phyloP scores from a whole-genome alignment of 2,113 vertebrate species.

The Calyptomena viridis region DNA sequence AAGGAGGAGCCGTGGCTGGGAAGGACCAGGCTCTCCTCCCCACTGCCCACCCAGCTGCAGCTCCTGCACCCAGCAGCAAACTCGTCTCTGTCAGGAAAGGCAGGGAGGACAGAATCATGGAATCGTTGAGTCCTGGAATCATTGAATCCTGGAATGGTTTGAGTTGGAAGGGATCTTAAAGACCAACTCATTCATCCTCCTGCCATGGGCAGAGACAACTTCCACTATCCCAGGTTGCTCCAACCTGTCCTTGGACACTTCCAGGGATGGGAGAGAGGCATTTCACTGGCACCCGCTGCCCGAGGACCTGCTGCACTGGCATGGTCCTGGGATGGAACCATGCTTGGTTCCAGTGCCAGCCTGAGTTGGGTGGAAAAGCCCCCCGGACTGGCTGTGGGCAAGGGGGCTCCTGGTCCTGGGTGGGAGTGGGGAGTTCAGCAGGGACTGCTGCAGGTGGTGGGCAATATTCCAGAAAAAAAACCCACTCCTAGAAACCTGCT shows the following conservation, averaged over 20 bases:
- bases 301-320: neutral
- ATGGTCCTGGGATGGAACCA: rapidly evolving
- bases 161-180: neutral
- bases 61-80: rapidly evolving
- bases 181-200: neutral
- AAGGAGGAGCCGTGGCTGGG: rapidly evolving
- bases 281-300: neutral
- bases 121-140: neutral
- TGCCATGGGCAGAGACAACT: neutral
- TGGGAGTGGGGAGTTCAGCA: rapidly evolving
- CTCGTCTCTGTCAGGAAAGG: neutral
- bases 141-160: neutral
- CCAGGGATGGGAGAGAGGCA: neutral
- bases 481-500: rapidly evolving
- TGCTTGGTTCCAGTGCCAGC: too few relatives aligned
- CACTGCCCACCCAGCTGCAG: rapidly evolving
- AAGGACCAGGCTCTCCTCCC: neutral
- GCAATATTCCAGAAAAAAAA: neutral
- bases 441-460: neutral
- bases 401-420: rapidly evolving
- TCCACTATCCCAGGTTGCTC: rapidly evolving
- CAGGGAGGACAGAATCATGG: neutral
- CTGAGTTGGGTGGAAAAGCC: neutral
- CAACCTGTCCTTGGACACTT: neutral
- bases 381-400: rapidly evolving